phyloP scores from a whole-genome alignment of 2,113 vertebrate genomes.

The Siniperca chuatsi region DNA sequence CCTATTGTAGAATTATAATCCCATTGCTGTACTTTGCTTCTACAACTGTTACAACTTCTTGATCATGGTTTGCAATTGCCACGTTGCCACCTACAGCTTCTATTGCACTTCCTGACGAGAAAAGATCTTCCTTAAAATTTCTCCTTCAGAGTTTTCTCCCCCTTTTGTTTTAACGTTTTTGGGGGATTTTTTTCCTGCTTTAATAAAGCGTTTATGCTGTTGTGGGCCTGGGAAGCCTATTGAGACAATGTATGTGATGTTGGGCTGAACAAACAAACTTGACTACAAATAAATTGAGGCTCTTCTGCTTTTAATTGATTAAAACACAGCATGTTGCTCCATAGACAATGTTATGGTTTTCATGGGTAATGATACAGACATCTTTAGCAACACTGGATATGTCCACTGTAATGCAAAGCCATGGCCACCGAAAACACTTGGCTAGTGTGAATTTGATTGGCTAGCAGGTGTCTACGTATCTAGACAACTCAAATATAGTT shows the following conservation, averaged over 20 bases:
- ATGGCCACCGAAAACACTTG: not conserved
- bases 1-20: slow-evolving; percentile 47
- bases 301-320: not conserved
- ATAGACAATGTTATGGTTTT: not conserved
- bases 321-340: not conserved
- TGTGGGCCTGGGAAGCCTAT: not conserved
- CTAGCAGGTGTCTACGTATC: not conserved
- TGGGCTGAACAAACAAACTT: slow-evolving; percentile 7
- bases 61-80: slow-evolving; percentile 17
- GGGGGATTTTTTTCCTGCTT: not conserved
- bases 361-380: not conserved
- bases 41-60: slow-evolving; percentile 23
- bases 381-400: not conserved
- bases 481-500: not conserved
- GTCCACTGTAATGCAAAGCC: not conserved
- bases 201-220: slow-evolving; percentile 11
- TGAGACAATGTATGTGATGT: not conserved
- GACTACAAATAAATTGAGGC: not conserved
- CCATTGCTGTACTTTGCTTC: slow-evolving; percentile 41
- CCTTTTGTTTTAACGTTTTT: not conserved
- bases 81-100: slow-evolving; percentile 12
- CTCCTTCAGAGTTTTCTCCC: not conserved
- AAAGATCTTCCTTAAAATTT: not conserved
- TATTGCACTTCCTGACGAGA: not conserved
- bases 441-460: not conserved